These are phyloP conservation scores for Catharus minimus DNA, from an alignment of 2,113 vertebrate genomes.

Conservation along the genomic window DNA sequence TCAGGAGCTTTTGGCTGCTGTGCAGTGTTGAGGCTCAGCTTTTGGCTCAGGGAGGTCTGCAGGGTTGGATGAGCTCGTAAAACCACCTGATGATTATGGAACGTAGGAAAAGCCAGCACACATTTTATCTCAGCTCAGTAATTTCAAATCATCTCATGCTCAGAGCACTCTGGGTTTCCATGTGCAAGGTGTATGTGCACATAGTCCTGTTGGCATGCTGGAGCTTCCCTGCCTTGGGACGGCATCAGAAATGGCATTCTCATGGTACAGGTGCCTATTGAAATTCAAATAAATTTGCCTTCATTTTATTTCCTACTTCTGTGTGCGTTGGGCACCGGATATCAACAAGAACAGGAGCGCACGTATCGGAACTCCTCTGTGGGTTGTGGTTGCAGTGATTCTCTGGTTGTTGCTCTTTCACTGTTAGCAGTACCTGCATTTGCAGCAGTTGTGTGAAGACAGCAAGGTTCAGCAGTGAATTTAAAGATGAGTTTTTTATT, in stretches of 20 bases:
- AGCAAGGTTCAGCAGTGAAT: not conserved
- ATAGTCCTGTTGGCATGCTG: not conserved
- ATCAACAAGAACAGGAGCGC: not conserved
- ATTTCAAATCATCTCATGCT: not conserved
- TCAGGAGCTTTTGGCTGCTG: not conserved
- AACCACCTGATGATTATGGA: not conserved
- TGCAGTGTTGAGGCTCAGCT: not conserved
- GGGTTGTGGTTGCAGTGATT: not conserved
- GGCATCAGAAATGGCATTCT: not conserved
- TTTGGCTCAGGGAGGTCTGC: not conserved
- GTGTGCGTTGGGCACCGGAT: not conserved
- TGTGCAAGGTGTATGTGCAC: not conserved
- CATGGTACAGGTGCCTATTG: not conserved
- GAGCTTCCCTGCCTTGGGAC: not conserved
- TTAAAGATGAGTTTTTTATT: not conserved
- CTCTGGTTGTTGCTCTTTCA: not conserved
- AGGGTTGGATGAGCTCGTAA: not conserved
- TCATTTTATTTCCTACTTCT: not conserved
- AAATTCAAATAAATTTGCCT: not conserved
- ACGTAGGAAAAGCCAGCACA: not conserved
- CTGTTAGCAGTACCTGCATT: not conserved
- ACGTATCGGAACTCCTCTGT: rapidly evolving
- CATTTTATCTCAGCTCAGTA: not conserved
- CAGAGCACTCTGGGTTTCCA: not conserved
- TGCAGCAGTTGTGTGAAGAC: not conserved